Percentiles rank a stretch among this genome's conserved stretches.
Conservation (phyloP, 2,888 invertebrate species). For the Rotaria sp. region DNA sequence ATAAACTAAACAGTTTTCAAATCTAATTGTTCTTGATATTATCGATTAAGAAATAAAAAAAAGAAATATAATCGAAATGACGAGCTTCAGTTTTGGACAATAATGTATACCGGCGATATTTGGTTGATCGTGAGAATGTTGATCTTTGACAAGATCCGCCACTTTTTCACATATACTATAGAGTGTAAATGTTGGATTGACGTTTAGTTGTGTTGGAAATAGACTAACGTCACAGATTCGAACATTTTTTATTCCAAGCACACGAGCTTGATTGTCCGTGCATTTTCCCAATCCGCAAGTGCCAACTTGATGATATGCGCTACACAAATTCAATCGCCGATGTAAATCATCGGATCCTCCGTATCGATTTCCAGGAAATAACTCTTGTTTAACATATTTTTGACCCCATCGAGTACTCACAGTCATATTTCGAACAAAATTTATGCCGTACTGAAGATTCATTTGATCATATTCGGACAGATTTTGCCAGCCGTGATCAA, state of each 20-base stretch:
- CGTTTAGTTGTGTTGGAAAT: not conserved
- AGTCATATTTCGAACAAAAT: conserved; percentile 6
- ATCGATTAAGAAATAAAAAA: too few species aligned
- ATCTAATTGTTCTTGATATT: too few species aligned
- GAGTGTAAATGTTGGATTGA: not conserved
- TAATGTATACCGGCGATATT: not conserved
- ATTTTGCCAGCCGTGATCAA: not conserved
- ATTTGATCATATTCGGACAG: not conserved
- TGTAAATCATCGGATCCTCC: not conserved
- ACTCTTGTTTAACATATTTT: not conserved
- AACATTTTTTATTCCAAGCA: not conserved
- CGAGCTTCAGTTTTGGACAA: too few species aligned
- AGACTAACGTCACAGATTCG: not conserved
- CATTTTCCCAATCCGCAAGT: not conserved
- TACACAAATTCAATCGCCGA: not conserved
- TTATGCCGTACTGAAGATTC: not conserved
- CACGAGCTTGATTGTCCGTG: not conserved
- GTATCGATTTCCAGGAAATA: not conserved
- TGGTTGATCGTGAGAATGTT: not conserved
- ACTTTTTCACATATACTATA: not conserved
- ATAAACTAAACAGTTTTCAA: too few species aligned
- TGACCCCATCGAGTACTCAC: not conserved
- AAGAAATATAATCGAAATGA: too few species aligned
- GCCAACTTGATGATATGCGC: not conserved
- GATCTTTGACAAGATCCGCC: not conserved